Conservation (phyloP, 2,113 vertebrate species). For the Corythaixoides concolor region DNA sequence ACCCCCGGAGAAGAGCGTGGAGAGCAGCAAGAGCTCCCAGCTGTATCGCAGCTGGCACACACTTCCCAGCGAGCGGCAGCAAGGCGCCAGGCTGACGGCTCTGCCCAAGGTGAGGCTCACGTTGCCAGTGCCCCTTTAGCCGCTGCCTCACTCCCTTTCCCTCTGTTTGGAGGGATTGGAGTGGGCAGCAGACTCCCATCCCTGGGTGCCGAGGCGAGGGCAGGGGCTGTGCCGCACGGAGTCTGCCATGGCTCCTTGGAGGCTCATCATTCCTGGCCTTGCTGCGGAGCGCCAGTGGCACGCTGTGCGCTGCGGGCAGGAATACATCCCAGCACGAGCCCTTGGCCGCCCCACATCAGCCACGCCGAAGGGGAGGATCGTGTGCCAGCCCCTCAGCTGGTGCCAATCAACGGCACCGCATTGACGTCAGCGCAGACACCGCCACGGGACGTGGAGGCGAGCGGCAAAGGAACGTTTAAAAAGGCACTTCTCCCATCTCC, state of each 20-base stretch:
- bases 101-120: fast-evolving
- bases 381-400: conserved; percentile 21
- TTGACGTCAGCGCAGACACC: background rate
- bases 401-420: background rate
- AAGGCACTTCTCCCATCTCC: background rate
- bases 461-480: background rate
- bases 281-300: background rate
- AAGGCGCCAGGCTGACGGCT: background rate
- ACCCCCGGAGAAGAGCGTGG: background rate
- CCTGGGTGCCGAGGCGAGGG: background rate
- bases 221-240: background rate
- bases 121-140: background rate
- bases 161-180: fast-evolving
- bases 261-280: background rate
- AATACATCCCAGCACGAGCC: background rate
- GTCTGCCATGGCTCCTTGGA: background rate
- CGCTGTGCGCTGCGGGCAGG: background rate
- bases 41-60: background rate
- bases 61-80: background rate
- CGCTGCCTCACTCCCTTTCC: background rate
- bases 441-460: background rate
- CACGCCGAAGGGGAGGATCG: background rate
- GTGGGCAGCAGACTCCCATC: fast-evolving
- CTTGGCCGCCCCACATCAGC: background rate
- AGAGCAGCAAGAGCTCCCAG: background rate